phyloP scores from a whole-genome alignment of 2,113 vertebrate genomes.

The Psilopsiagon aymara region DNA sequence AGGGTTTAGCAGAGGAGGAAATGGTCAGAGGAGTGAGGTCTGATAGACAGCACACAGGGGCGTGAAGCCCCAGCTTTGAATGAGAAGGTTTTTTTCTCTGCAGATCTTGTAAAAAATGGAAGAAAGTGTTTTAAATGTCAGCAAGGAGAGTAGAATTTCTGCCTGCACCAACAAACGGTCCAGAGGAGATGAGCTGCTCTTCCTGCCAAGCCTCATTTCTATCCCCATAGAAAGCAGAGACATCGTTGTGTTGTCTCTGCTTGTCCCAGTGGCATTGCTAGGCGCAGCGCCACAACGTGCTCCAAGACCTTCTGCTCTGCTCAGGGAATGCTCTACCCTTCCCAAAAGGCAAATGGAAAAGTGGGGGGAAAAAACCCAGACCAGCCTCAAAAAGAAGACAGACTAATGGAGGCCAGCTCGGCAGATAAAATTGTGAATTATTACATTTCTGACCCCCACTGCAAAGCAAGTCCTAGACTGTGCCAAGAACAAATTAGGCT shows the following conservation, averaged over 20 bases:
- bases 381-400: background rate
- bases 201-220: background rate
- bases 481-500: constrained; percentile 73
- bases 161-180: background rate
- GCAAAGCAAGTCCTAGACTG: background rate
- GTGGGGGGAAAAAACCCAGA: background rate
- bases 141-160: background rate
- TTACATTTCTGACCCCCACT: constrained; percentile 44
- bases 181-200: background rate
- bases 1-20: background rate
- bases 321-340: background rate
- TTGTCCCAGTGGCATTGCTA: background rate
- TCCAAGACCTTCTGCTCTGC: background rate
- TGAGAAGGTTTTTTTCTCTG: background rate
- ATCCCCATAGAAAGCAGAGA: background rate
- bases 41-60: background rate
- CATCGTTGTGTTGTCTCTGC: background rate
- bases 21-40: background rate
- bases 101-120: background rate
- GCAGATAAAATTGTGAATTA: constrained; percentile 49
- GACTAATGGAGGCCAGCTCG: constrained; percentile 15
- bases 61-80: background rate
- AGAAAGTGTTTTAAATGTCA: background rate
- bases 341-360: background rate
- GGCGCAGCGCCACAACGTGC: background rate